Percentiles rank a stretch among this genome's conserved stretches.
These are phyloP conservation scores for Podilymbus podiceps DNA, from an alignment of 2,113 vertebrate species.

Conservation along the genomic window DNA sequence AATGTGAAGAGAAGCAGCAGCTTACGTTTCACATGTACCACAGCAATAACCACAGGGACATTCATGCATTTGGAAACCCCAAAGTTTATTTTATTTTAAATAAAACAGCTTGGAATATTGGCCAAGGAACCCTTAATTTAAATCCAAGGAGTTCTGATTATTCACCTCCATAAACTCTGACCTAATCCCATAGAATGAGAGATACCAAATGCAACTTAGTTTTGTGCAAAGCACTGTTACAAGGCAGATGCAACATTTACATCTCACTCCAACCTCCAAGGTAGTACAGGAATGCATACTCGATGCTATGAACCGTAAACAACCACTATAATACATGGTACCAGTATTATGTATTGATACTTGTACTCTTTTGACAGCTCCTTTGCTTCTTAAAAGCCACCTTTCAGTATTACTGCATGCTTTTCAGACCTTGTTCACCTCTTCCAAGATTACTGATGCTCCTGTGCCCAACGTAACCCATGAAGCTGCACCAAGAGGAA, in stretches of 20 bases:
- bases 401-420: neutral
- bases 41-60: neutral
- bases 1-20: conserved; percentile 49
- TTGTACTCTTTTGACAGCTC: neutral
- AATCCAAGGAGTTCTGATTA: conserved; percentile 44
- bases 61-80: neutral
- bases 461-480: neutral
- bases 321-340: neutral
- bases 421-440: neutral
- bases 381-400: neutral
- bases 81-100: neutral
- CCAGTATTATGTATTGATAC: neutral
- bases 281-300: neutral
- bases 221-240: neutral
- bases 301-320: neutral
- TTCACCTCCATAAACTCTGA: neutral
- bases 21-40: neutral
- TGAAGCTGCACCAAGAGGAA: neutral
- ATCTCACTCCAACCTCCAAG: neutral
- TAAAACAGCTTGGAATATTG: neutral
- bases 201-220: neutral
- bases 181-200: neutral
- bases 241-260: neutral
- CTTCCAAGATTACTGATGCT: neutral
- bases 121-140: conserved; percentile 2